phyloP scores from a whole-genome alignment of 2,113 vertebrate species.

The Ptilorrhoa leucosticta region DNA sequence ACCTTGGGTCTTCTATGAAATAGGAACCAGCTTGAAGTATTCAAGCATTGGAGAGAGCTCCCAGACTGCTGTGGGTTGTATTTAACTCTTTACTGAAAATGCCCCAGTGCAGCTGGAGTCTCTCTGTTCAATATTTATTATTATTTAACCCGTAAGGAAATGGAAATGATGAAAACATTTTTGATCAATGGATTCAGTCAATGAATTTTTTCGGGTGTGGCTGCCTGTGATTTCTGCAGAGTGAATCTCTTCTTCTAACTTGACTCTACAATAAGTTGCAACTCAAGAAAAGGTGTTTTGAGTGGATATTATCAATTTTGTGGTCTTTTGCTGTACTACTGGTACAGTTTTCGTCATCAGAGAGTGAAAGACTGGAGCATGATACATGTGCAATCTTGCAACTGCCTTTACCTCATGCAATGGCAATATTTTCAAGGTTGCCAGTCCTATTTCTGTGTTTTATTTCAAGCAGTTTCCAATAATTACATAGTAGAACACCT shows the following conservation, averaged over 20 bases:
- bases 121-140: conserved; percentile 18
- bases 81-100: conserved; percentile 33
- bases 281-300: neutral
- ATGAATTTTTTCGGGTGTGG: neutral
- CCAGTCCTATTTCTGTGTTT: neutral
- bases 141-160: neutral
- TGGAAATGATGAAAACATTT: neutral
- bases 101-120: neutral
- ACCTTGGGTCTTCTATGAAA: neutral
- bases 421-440: conserved; percentile 1
- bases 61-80: neutral
- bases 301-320: neutral
- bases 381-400: neutral
- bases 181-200: neutral
- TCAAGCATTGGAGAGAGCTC: neutral
- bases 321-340: neutral
- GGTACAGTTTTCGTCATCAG: neutral
- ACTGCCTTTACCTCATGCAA: neutral
- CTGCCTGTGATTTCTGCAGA: neutral
- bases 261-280: neutral
- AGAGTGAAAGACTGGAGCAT: neutral
- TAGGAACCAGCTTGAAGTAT: neutral
- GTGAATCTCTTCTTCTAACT: neutral
- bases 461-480: conserved; percentile 19
- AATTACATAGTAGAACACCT: conserved; percentile 24